Percentiles rank a stretch among this genome's conserved stretches.
phyloP scores from a whole-genome alignment of 2,113 vertebrate genomes.

The Ceyx cyanopectus region DNA sequence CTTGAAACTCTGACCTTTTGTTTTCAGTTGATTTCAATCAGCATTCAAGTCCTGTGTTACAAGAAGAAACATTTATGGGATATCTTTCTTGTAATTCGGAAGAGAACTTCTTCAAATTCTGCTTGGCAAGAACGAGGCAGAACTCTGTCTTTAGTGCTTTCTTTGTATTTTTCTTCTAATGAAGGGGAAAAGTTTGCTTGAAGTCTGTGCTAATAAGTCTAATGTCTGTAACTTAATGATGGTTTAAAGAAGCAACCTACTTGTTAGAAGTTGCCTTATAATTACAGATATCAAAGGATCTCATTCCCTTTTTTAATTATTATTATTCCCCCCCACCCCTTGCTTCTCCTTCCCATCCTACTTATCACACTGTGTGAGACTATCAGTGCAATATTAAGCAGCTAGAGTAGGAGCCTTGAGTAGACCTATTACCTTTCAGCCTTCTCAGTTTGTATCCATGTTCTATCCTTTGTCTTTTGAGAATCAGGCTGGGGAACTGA shows the following conservation, averaged over 20 bases:
- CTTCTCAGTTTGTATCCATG: background rate
- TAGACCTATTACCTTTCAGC: background rate
- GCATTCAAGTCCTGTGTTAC: constrained; percentile 55
- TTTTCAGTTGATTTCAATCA: constrained; percentile 60
- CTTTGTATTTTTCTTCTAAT: background rate
- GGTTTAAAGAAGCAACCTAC: background rate
- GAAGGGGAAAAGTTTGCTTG: background rate
- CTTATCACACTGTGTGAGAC: background rate
- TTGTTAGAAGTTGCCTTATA: background rate
- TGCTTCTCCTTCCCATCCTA: background rate
- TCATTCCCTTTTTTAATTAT: background rate
- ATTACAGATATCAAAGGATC: background rate
- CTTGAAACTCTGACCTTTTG: constrained; percentile 60
- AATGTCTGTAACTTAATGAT: background rate
- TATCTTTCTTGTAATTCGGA: constrained; percentile 28
- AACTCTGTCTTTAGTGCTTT: constrained; percentile 7
- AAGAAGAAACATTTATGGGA: constrained; percentile 49
- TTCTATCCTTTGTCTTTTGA: constrained; percentile 53
- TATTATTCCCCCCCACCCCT: no score
- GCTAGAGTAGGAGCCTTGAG: background rate
- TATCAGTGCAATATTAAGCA: background rate
- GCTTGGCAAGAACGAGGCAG: background rate
- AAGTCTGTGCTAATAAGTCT: background rate
- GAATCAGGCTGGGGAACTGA: constrained; percentile 74
- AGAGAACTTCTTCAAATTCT: background rate